Percentiles rank a stretch among this genome's conserved stretches.
phyloP scores from a whole-genome alignment of 1,140 invertebrate species.

The Patella vulgata region DNA sequence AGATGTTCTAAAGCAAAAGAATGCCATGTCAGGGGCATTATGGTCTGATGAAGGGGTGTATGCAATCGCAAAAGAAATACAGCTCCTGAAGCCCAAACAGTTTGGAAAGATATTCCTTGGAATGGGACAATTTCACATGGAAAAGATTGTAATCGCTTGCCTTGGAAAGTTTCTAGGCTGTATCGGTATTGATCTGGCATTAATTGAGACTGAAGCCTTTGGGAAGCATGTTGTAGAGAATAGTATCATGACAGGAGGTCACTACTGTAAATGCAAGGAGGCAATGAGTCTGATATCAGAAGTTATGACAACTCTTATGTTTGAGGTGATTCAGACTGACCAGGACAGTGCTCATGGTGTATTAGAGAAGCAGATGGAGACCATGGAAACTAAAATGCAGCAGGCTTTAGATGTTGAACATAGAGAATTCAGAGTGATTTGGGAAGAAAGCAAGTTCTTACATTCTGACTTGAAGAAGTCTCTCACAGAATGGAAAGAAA shows the following conservation, averaged over 20 bases:
- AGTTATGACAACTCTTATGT: too few relatives aligned
- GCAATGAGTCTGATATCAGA: too few relatives aligned
- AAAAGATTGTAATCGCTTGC: conserved; percentile 1
- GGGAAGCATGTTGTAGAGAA: too few relatives aligned
- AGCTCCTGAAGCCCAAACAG: background rate
- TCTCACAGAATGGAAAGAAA: too few relatives aligned
- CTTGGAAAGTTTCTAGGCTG: background rate
- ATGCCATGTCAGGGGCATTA: conserved; percentile 2
- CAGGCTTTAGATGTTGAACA: too few relatives aligned
- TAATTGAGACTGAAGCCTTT: background rate
- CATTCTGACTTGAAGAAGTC: too few relatives aligned
- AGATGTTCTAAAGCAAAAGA: conserved; percentile 3
- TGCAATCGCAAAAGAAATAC: background rate
- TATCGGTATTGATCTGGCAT: conserved; percentile 1
- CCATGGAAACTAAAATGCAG: background rate
- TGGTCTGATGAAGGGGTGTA: conserved; percentile 3
- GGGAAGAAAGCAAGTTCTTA: too few relatives aligned
- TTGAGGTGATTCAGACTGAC: background rate
- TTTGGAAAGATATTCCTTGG: conserved; percentile 1
- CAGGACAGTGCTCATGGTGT: too few relatives aligned
- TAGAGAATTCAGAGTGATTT: too few relatives aligned
- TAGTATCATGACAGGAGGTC: too few relatives aligned
- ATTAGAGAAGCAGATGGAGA: background rate
- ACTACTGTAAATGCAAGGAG: too few relatives aligned
- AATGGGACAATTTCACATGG: conserved; percentile 1